Evolutionary conservation across 92 coral and sea anemone genomes (phyloP).

Genomic region (Heliopora coerulea): DNA sequence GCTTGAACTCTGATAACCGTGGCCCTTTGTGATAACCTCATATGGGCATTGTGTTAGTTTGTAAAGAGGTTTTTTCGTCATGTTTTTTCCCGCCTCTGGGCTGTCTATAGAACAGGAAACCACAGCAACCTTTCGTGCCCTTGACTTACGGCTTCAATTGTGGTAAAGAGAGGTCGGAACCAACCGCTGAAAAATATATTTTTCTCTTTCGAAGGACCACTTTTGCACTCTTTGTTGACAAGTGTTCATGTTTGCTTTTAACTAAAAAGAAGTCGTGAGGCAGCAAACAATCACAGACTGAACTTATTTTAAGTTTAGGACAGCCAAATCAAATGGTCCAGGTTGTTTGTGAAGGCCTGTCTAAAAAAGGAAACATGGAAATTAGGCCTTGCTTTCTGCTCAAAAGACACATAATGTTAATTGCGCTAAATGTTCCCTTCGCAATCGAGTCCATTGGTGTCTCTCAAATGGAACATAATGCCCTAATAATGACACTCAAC

Average conservation of each 20-base stretch:
- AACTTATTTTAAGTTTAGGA: too few relatives aligned
- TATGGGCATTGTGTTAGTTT: too few relatives aligned
- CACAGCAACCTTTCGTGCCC: not conserved
- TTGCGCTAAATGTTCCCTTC: constrained; percentile 8
- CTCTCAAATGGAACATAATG: not conserved
- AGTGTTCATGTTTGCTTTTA: not conserved
- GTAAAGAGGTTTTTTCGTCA: not conserved
- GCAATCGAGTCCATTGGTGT: not conserved
- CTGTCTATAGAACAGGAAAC: not conserved
- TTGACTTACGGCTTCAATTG: not conserved
- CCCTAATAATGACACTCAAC: not conserved
- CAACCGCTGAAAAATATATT: not conserved
- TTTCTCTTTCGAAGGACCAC: not conserved
- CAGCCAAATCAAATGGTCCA: too few relatives aligned
- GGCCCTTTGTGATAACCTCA: not conserved
- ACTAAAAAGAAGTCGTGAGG: not conserved
- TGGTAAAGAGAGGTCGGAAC: not conserved
- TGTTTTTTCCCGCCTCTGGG: not conserved
- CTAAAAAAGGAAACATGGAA: not conserved
- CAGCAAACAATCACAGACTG: not conserved
- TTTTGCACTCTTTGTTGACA: not conserved
- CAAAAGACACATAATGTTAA: not conserved
- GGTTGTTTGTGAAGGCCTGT: too few relatives aligned
- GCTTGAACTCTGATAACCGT: not conserved
- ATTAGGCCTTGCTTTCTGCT: not conserved